Percentiles rank a stretch among this genome's conserved stretches.
Conservation (phyloP, 2,113 vertebrate genomes). For the Crotophaga sulcirostris region DNA sequence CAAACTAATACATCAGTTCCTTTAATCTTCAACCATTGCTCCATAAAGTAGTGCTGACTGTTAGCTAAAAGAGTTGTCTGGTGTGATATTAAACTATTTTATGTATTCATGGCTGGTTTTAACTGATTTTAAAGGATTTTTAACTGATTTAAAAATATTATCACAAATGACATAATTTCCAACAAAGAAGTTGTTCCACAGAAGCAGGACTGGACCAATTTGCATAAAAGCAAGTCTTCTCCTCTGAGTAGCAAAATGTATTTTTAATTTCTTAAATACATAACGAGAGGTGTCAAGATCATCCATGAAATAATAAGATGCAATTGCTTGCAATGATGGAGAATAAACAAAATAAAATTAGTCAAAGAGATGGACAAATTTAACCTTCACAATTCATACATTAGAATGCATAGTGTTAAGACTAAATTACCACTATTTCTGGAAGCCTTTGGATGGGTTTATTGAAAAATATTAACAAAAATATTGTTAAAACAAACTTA, state of each 20-base stretch:
- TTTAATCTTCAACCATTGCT: not conserved
- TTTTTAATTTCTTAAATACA: not conserved
- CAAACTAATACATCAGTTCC: not conserved
- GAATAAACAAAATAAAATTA: not conserved
- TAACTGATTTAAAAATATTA: not conserved
- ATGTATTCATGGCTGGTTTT: not conserved
- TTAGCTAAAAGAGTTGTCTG: not conserved
- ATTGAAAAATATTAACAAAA: too few species aligned
- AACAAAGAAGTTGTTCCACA: not conserved
- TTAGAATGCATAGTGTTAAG: not conserved
- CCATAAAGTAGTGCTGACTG: not conserved
- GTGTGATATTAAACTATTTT: not conserved
- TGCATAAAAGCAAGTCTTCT: not conserved
- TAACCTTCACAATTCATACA: not conserved
- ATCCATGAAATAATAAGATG: not conserved
- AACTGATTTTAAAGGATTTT: not conserved
- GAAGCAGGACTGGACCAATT: not conserved
- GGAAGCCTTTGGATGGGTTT: not conserved
- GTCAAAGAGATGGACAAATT: not conserved
- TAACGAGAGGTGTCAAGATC: not conserved
- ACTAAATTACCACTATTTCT: not conserved
- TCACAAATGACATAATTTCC: not conserved
- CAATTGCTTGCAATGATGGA: not conserved
- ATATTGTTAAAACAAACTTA: too few species aligned
- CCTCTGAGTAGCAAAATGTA: not conserved